Base-by-base conservation (phyloP, 2,797 vertebrate species). In the Onychomys arenicola region DNA sequence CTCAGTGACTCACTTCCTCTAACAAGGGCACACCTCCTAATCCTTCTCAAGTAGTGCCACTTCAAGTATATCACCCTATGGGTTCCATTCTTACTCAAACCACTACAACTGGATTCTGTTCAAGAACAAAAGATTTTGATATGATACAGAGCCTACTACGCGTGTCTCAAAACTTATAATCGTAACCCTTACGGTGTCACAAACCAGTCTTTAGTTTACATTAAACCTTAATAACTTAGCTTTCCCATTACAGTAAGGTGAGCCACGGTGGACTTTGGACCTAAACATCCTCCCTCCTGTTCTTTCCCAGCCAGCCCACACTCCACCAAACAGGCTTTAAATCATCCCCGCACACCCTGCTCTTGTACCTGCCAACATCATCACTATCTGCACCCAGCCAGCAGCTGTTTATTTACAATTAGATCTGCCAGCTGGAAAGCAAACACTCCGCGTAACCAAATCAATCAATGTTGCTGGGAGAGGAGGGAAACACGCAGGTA, bases 371-470 rank as follows among this genome's bases (percentile, higher is more conserved):
- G 96, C 97, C 89, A 97, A 67, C 93, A 88, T 78, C 95, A 91
- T 90, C 96, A 71, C 96, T 83, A 90, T 93, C 97, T 94, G 73
- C 97, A 96, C 59, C 73, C 96, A 83, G 96, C 94, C 67, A 94
- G 97, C 96, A 95, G 98, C 82, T 80, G 96, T 96, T 98, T 98
- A 98, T 98, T 98, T 98, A 98, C 97, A 98, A 96, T 98, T 98
- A 90, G 80, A 89, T 91, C 93, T 97, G 90, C 95, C 97, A 96
- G 97, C 95, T 96, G 95, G 76, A 94, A 97, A 97, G 91, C 90
- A 77, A 97, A 98, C 97, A 98, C 90, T 96, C 96, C 94, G 65
- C 57, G 2, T 98, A 92, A 96, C 97, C 84, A 2, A 96, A 98
- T 98, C 97, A 98, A 97, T 96, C 95, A 98, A 86, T 90, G 88